Percentiles rank a stretch among this genome's conserved stretches.
Conservation (phyloP, 2,113 vertebrate genomes). For the Laticauda colubrina region DNA sequence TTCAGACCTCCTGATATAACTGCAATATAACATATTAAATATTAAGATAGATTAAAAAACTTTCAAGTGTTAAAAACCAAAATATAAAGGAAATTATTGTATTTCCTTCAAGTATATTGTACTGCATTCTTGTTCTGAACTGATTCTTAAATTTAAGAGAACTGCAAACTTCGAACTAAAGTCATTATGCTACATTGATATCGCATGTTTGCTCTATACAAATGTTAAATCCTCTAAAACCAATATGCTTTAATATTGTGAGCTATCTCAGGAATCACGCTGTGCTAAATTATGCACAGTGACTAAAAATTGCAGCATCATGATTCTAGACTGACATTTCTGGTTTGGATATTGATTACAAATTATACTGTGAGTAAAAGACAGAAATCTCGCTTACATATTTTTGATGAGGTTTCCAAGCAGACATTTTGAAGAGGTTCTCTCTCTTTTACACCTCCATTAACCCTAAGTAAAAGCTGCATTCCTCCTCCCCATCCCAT, state of each 20-base stretch:
- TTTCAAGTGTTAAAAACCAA: slow-evolving; percentile 4
- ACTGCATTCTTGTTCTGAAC: slow-evolving; percentile 26
- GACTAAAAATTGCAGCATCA: slow-evolving; percentile 40
- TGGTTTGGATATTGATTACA: slow-evolving; percentile 27
- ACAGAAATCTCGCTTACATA: slow-evolving; percentile 31
- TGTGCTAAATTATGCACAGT: slow-evolving; percentile 23
- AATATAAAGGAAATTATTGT: slow-evolving; percentile 15
- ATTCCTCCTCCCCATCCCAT: neutral
- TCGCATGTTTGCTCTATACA: neutral
- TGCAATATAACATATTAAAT: slow-evolving; percentile 20
- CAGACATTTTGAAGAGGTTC: slow-evolving; percentile 26
- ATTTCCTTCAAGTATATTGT: neutral
- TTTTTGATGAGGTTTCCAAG: slow-evolving; percentile 39
- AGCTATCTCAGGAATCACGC: slow-evolving; percentile 9
- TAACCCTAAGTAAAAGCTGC: slow-evolving; percentile 32
- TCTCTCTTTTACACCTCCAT: slow-evolving; percentile 21
- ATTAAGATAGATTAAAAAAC: neutral
- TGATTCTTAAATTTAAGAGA: slow-evolving; percentile 36
- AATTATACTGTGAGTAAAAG: slow-evolving; percentile 37
- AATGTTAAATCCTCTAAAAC: slow-evolving; percentile 12
- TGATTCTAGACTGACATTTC: slow-evolving; percentile 23
- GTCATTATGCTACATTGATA: neutral
- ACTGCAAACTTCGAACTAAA: slow-evolving; percentile 16
- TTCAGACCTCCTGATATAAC: neutral
- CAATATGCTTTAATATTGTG: slow-evolving; percentile 9